Evolutionary conservation across 1,140 invertebrate species (phyloP).

Genomic region (Ptiloglossa arizonensis): DNA sequence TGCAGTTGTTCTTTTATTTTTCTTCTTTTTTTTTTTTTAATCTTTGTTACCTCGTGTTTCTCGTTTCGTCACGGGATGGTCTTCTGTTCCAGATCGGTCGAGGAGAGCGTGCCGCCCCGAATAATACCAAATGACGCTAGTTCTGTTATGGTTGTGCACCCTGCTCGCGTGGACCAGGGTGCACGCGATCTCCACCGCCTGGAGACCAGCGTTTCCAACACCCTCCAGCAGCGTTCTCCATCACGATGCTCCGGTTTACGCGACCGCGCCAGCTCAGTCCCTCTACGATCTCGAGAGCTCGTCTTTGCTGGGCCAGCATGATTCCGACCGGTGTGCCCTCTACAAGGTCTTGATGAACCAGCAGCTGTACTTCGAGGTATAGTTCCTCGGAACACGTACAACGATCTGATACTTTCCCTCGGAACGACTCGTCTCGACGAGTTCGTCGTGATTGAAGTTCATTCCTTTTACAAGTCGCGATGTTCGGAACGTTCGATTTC

Average conservation of each 20-base stretch:
- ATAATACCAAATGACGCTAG: constrained; percentile 54
- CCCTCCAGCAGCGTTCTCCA: constrained; percentile 64
- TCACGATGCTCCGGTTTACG: constrained; percentile 64
- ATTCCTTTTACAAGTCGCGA: too few species aligned
- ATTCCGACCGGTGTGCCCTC: constrained; percentile 83
- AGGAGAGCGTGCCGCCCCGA: constrained; percentile 31
- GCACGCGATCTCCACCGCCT: constrained; percentile 67
- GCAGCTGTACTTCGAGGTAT: constrained; percentile 85
- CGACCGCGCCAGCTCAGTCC: constrained; percentile 31
- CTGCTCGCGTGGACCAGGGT: constrained; percentile 33
- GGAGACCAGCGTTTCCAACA: constrained; percentile 69
- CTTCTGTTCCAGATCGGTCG: constrained; percentile 34
- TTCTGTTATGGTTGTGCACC: constrained; percentile 6
- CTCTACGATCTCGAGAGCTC: constrained; percentile 59
- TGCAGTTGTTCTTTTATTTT: too few species aligned
- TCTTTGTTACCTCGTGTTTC: too few species aligned
- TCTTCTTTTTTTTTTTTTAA: too few species aligned
- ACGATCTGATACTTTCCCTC: too few species aligned
- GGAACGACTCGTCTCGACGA: too few species aligned
- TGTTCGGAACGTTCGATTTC: too few species aligned
- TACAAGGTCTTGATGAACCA: constrained; percentile 87
- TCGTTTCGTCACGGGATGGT: neutral
- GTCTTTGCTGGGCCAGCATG: constrained; percentile 60
- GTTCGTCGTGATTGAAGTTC: too few species aligned
- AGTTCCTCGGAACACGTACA: neutral